Evolutionary conservation across 2,888 invertebrate genomes (phyloP), one percentile per base, ranked within the genome.

Genomic region (Ornithoptera priamus): DNA sequence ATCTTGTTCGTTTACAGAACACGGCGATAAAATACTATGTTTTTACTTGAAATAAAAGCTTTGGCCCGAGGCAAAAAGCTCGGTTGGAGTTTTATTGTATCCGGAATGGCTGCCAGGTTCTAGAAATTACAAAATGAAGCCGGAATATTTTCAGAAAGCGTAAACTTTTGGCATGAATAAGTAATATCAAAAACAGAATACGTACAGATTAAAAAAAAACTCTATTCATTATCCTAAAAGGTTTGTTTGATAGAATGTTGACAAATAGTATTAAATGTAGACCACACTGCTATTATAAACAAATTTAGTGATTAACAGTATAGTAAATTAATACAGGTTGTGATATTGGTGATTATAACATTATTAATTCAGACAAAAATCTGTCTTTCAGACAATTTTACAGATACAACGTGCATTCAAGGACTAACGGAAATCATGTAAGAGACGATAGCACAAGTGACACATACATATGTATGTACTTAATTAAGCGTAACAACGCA

Each of bases 1-100:
- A 82, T 86, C 86, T 83, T 82, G 83, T 84, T 82, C 89, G 88
- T 89, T 90, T 90, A 90, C 85, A 86, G 82, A 84, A 83, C 82
- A 84, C 86, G 87, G 78, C 82, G 82, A 85, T 75, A 83, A 84
- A 85, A 84, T 85, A 84, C 85, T 85, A 83, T 83, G 85, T 71
- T 71, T 71, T 60, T 67, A 71, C 67, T 60, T 71, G 57, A 67
- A 70, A 70, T 70, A 67, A 67, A 70, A 85, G 85, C 81, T 84
- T 79, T 78, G 81, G 80, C 75, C 82, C 82, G 82, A 83, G 75
- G 83, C 82, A 84, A 80, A 58, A 78, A 82, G 82, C 80, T 82
- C 85, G 81, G 85, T 83, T 84, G 82, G 62, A 53, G 53, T 67
- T 71, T 70, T 67, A 67, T 71, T 65, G 60, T 67, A 60, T 64